Evolutionary conservation across 1,140 invertebrate genomes (phyloP), one percentile per base, ranked within the genome.

Genomic region (Zaprionus camerounensis): DNA sequence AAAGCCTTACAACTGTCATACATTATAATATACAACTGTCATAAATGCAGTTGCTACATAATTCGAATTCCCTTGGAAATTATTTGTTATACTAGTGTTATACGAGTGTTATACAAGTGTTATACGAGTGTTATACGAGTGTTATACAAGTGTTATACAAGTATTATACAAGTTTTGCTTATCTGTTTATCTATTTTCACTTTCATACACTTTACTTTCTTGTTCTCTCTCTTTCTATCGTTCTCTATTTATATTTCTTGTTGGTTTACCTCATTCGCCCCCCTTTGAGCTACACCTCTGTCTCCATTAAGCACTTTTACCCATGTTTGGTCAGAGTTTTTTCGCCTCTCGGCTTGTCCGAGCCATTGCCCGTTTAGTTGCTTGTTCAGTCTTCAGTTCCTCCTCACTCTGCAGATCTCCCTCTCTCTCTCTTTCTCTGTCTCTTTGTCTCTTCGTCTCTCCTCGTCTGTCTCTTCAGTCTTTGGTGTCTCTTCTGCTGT

Each of bases 331-430:
- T 73, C 57, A 31, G 26, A 49, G 22, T 67, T 76, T 73, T 71
- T 76, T 70, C 70, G 74, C 63, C 69, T 76, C 63, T 72, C 44
- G 36, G 36, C 44, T 17, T 44, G 68, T 61, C 26, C 73, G 20
- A 71, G 72, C 67, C 67, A 71, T 75, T 71, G 72, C 72, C 69
- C 74, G 69, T 76, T 76, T 76, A 76, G 83, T 84, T 83, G 83
- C 87, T 76, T 80, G 81, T 88, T 82, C 74, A 71, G 82, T 87
- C 72, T 80, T 68, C 70, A 67, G 72, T 58, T 53, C 64, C 72
- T 63, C 65, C 65, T 46, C 24, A 46, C 38, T 44, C 34, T 26
- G 1, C 31, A 26, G 67, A 24, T 7, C 22, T 41, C 46, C 17
- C n/a, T 46, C 22, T 22, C 26, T 15, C 6, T 38, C 15, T 2